Conservation (phyloP, 2,888 invertebrate species). For the Elmis aenea region DNA sequence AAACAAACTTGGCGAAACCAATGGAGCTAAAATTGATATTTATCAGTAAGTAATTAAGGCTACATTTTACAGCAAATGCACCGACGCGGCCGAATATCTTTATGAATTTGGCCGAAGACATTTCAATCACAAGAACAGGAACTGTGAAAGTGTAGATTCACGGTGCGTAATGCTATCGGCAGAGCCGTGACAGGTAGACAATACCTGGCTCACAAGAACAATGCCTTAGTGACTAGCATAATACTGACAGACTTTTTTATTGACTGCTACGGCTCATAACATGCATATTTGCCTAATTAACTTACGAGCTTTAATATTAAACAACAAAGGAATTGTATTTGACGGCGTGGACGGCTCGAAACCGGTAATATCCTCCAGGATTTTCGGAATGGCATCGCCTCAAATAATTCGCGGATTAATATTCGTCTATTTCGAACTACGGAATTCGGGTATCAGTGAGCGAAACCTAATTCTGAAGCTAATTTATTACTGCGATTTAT, state of each 20-base stretch:
- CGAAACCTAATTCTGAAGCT: conserved; percentile 11
- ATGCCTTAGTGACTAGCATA: conserved; percentile 40
- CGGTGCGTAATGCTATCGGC: conserved; percentile 38
- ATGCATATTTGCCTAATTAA: conserved; percentile 32
- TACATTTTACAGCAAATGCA: too few species aligned
- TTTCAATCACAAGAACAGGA: too few species aligned
- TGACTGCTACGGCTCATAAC: conserved; percentile 27
- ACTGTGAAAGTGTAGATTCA: conserved; percentile 34
- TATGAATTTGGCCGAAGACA: too few species aligned
- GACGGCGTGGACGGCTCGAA: too few species aligned
- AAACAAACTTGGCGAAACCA: too few species aligned
- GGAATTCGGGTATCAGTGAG: background rate
- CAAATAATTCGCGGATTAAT: too few species aligned
- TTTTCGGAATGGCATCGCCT: too few species aligned
- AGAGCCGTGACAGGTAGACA: conserved; percentile 35
- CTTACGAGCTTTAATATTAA: conserved; percentile 19
- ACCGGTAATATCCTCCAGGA: too few species aligned
- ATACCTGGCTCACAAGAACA: conserved; percentile 38
- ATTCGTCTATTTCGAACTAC: too few species aligned
- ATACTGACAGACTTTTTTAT: conserved; percentile 31
- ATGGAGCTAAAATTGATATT: too few species aligned
- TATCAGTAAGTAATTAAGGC: too few species aligned
- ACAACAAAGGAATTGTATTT: conserved; percentile 10
- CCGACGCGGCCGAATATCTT: too few species aligned
- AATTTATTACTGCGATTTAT: conserved; percentile 16